Conservation (phyloP, 1,140 invertebrate genomes). For the Hestina assimilis region DNA sequence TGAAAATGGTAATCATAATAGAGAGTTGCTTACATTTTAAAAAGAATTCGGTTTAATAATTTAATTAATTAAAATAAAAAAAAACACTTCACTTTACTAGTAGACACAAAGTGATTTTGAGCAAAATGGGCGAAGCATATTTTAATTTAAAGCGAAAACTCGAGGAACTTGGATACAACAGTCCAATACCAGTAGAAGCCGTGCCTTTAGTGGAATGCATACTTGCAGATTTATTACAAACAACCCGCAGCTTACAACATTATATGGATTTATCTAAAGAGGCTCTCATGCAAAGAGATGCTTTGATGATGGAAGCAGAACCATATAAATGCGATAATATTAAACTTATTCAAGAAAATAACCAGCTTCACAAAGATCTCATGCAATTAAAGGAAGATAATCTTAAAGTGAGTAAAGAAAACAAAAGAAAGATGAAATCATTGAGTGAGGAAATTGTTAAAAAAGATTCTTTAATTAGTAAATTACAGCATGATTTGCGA, state of each 20-base stretch:
- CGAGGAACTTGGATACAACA: slow-evolving; percentile 84
- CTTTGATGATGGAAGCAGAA: slow-evolving; percentile 80
- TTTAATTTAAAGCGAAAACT: slow-evolving; percentile 62
- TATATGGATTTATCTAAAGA: slow-evolving; percentile 86
- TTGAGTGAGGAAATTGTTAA: slow-evolving; percentile 59
- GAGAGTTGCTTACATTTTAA: not conserved
- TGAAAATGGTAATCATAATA: too few relatives aligned
- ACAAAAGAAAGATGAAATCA: slow-evolving; percentile 57
- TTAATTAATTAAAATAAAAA: not conserved
- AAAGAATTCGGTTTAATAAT: not conserved
- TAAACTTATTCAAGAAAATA: slow-evolving; percentile 84
- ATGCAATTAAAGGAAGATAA: slow-evolving; percentile 82
- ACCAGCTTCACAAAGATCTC: slow-evolving; percentile 84
- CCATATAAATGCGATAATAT: slow-evolving; percentile 86
- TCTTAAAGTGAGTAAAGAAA: slow-evolving; percentile 48
- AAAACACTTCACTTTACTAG: too few relatives aligned
- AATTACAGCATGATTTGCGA: slow-evolving; percentile 65
- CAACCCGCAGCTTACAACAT: slow-evolving; percentile 87
- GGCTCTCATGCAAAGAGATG: slow-evolving; percentile 80
- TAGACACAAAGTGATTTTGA: not conserved
- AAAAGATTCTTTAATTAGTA: slow-evolving; percentile 61
- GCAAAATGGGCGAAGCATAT: slow-evolving; percentile 59
- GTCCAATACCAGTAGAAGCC: slow-evolving; percentile 84
- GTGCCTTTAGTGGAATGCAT: slow-evolving; percentile 87
- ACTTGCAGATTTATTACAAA: slow-evolving; percentile 86